These are phyloP conservation scores for Oreohelix idahoensis DNA, from an alignment of 1,140 invertebrate species.

Conservation along the genomic window DNA sequence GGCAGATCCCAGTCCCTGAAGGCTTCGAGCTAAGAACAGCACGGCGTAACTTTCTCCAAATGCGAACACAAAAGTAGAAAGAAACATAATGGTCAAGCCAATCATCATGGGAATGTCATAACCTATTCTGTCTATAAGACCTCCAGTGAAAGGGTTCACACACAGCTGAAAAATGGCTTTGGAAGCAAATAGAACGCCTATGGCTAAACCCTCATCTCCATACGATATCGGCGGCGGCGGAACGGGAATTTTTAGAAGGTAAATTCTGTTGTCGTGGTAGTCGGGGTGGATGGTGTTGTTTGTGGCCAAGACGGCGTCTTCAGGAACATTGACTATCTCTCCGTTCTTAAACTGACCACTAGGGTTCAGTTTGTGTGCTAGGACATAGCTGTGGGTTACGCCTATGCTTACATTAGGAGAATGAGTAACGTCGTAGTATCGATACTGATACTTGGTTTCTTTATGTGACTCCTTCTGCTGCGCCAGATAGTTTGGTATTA, in stretches of 20 bases:
- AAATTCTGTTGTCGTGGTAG: conserved; percentile 35
- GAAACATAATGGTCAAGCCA: conserved; percentile 96
- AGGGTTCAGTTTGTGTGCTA: conserved; percentile 24
- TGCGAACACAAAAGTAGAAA: conserved; percentile 98
- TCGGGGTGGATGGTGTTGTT: conserved; percentile 20
- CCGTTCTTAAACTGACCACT: conserved; percentile 13
- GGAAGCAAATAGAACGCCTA: conserved; percentile 96
- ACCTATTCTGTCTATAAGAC: conserved; percentile 97
- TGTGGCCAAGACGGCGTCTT: conserved; percentile 15
- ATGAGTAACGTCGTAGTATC: conserved; percentile 26
- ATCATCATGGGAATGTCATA: conserved; percentile 99
- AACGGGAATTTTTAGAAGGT: conserved; percentile 40
- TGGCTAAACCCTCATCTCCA: conserved; percentile 94
- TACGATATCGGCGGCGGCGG: conserved; percentile 73
- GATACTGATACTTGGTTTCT: conserved; percentile 31
- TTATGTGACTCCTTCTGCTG: conserved; percentile 80
- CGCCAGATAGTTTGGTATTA: conserved; percentile 95
- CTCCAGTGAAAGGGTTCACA: conserved; percentile 98
- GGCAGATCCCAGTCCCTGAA: conserved; percentile 98
- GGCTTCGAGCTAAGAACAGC: conserved; percentile 95
- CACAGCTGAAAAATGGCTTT: conserved; percentile 99
- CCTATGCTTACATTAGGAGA: not conserved
- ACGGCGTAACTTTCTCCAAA: conserved; percentile 95
- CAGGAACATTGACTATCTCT: conserved; percentile 24
- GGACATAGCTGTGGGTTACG: conserved; percentile 20